These are phyloP conservation scores for Lanius collurio DNA, from an alignment of 2,113 vertebrate genomes.

Conservation along the genomic window DNA sequence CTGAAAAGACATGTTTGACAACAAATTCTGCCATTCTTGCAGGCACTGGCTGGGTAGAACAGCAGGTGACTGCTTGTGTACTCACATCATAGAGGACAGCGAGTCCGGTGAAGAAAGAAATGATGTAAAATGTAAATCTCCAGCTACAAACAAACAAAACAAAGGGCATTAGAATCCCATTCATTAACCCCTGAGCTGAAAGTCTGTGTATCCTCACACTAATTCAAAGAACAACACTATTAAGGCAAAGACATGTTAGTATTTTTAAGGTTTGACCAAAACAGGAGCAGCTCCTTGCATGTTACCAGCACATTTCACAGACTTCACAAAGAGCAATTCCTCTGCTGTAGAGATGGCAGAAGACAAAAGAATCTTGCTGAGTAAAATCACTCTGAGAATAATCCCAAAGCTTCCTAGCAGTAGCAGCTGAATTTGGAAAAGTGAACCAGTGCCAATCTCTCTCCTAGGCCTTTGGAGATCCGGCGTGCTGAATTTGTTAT, in stretches of 20 bases:
- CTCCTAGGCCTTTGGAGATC: not conserved
- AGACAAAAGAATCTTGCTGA: not conserved
- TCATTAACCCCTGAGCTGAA: not conserved
- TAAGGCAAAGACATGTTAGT: not conserved
- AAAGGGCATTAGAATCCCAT: not conserved
- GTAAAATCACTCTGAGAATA: not conserved
- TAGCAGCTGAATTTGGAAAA: not conserved
- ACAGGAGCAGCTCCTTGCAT: not conserved
- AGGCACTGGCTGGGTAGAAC: not conserved
- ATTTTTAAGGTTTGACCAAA: not conserved
- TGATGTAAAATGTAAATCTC: slow-evolving; percentile 86
- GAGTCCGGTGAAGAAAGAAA: slow-evolving; percentile 77
- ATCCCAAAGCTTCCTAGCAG: not conserved
- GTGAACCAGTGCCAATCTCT: not conserved
- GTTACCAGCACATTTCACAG: not conserved
- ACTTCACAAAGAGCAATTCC: not conserved
- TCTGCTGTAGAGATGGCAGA: not conserved
- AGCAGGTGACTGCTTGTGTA: slow-evolving; percentile 3
- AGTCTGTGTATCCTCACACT: not conserved
- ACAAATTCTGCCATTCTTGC: not conserved
- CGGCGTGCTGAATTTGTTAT: not conserved
- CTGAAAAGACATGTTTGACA: not conserved
- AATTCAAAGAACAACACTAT: not conserved
- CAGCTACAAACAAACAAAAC: slow-evolving; percentile 76
- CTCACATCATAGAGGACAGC: slow-evolving; percentile 85